Evolutionary conservation across 2,888 invertebrate genomes (phyloP), one percentile per base, ranked within the genome.

Genomic region (Clanis bilineata): DNA sequence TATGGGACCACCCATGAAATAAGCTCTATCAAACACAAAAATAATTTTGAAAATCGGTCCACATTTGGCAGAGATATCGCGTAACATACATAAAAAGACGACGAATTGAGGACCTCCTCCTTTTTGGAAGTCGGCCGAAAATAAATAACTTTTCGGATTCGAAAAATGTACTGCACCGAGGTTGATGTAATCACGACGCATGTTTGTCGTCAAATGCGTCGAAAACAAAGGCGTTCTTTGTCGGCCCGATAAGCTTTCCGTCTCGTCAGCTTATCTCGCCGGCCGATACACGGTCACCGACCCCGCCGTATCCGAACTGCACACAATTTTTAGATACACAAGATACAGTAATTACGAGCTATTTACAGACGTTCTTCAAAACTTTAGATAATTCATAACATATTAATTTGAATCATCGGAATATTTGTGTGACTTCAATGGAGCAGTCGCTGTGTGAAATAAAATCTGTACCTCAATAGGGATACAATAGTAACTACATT

Each of bases 161-260:
- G 6, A 38, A 58, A 18, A 39, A 38, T 57, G 3, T 28, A 25
- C 21, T 38, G 55, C 44, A 58, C 62, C 59, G 69, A 70, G 64
- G 68, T 73, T 80, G 79, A 85, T 83, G 76, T 85, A 89, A 90
- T 90, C 89, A 82, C 70, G 72, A 71, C 71, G 62, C 64, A 65
- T 68, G 76, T 76, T 74, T 70, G 73, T 77, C 76, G 81, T 83
- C 79, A 73, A 85, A 85, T 82, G 80, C 72, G 83, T 83, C 72
- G 81, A 88, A 88, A 90, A 90, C 89, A 90, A 88, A 85, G 81
- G 82, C 81, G 74, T 80, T 86, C 85, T 86, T 87, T 88, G 86
- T 83, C 82, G 80, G 76, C 70, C 41, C 82, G 88, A 90, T 89
- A 90, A 89, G 79, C 77, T 77, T 79, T 81, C 81, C 73, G 85